Evolutionary conservation across 2,113 vertebrate genomes (phyloP), one percentile per base, ranked within the genome.

Genomic region (Neolamprologus modestus): DNA sequence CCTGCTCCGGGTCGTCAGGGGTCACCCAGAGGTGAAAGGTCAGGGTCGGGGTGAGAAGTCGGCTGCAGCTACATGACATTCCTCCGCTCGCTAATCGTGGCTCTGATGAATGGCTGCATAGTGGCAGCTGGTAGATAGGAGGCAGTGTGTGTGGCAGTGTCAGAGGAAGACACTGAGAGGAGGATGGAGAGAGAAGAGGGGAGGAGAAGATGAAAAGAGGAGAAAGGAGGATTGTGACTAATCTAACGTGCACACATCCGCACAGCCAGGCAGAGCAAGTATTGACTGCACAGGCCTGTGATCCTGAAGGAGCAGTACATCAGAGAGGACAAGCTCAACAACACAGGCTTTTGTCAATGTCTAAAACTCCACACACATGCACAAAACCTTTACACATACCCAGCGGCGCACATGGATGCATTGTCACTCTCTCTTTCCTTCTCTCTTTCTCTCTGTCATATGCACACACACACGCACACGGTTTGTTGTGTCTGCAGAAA

Each of bases 401-500:
- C 73, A 81, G 61, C 47, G 85, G 86, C n/a, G n/a, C 89, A 90
- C 85, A 73, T 81, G 86, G 63, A 83, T 55, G 76, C 84, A 87
- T 50, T 40, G 31, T 86, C 86, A 89, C 83, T 82, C 84, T 52
- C 68, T 59, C 71, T 85, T 84, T 66, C 53, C 50, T 66, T 37
- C 73, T 33, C 66, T 40, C n/a, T 52, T 63, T 8, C 81, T 37
- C 37, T 71, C 66, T 42, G 35, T 42, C 35, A 42, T 7, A 40
- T 33, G 5, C 28, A 28, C 55, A 12, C 59, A 17, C 82, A 84
- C 84, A 68, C 73, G 81, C 85, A 85, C 85, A 87, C 55, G 63
- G 83, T 87, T 91, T 95, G 91, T 92, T 92, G 92, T 92, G 94
- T 95, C 91, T 95, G 94, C 94, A 95, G 90, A 90, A 94, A 88